These are phyloP conservation scores for Tetraodon nigroviridis DNA, from an alignment of 2,113 vertebrate species.

Conservation along the genomic window DNA sequence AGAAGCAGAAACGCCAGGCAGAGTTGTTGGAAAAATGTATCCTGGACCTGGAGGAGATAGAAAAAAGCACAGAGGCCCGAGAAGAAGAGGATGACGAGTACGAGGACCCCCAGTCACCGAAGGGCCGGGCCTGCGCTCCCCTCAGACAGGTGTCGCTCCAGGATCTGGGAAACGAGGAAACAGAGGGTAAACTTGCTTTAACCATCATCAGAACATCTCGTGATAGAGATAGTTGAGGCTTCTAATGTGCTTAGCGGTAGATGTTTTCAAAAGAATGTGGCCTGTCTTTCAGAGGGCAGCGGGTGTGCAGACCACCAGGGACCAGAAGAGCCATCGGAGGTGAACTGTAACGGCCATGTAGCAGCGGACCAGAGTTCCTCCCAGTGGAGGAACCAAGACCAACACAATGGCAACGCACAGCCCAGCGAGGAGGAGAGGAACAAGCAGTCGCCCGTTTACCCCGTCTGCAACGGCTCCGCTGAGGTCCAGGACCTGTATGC, in stretches of 20 bases:
- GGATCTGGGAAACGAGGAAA: conserved; percentile 51
- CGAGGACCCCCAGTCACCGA: conserved; percentile 78
- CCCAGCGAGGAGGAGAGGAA: conserved; percentile 34
- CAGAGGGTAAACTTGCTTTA: conserved; percentile 40
- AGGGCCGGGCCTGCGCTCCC: conserved; percentile 66
- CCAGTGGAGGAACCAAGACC: conserved; percentile 76
- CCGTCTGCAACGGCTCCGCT: conserved; percentile 65
- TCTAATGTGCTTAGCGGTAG: not conserved
- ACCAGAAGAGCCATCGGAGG: conserved; percentile 63
- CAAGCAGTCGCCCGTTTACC: conserved; percentile 31
- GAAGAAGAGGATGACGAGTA: conserved; percentile 79
- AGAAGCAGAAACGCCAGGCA: conserved; percentile 96
- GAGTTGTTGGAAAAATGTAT: conserved; percentile 94
- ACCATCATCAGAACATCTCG: too few relatives aligned
- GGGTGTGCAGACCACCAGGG: conserved; percentile 30
- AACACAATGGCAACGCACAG: conserved; percentile 81
- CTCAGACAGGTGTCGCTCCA: conserved; percentile 66
- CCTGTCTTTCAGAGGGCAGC: conserved; percentile 36
- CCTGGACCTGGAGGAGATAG: conserved; percentile 92
- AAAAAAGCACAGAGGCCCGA: conserved; percentile 71
- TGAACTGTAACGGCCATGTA: conserved; percentile 85
- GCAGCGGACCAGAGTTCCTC: conserved; percentile 68
- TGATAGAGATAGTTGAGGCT: too few relatives aligned
- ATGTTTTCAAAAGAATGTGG: not conserved
- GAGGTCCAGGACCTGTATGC: conserved; percentile 26